Evolutionary conservation across 1,140 invertebrate genomes (phyloP).

Genomic region (Trachelipus rathkii): DNA sequence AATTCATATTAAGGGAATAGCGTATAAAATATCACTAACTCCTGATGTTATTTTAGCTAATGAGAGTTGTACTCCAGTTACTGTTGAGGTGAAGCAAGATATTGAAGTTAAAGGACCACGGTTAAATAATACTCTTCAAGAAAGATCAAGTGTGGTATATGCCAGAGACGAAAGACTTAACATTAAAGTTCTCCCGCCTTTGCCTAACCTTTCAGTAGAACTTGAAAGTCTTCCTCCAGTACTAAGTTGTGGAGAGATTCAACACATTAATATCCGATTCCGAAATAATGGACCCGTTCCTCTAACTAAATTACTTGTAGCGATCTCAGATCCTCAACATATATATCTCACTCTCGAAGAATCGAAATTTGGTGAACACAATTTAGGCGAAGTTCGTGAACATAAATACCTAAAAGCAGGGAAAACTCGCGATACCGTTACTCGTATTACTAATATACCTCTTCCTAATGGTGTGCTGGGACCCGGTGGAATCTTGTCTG

Average conservation of each 20-base stretch:
- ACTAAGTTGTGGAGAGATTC: constrained; percentile 35
- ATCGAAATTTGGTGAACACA: constrained; percentile 4
- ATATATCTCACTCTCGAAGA: constrained; percentile 24
- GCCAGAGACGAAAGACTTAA: constrained; percentile 53
- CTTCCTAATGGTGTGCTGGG: not conserved
- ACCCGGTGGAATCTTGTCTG: not conserved
- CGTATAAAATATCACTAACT: constrained; percentile 46
- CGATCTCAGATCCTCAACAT: constrained; percentile 35
- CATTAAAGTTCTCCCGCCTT: constrained; percentile 51
- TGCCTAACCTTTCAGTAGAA: constrained; percentile 52
- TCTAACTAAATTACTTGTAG: constrained; percentile 33
- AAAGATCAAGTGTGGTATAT: constrained; percentile 51
- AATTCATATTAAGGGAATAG: constrained; percentile 48
- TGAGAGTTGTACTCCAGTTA: constrained; percentile 23
- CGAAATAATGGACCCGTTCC: constrained; percentile 36
- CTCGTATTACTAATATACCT: not conserved
- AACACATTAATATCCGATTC: constrained; percentile 29
- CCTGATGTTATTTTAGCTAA: constrained; percentile 37
- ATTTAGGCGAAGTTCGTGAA: not conserved
- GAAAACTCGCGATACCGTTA: not conserved
- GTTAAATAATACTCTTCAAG: constrained; percentile 52
- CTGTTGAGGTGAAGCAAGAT: constrained; percentile 50
- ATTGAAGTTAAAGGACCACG: constrained; percentile 53
- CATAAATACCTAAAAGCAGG: not conserved
- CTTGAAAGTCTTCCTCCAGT: constrained; percentile 29